A percentile compares a stretch with the other conserved stretches of the same genome.
Conservation (phyloP, 1,140 invertebrate genomes). For the Wasmannia auropunctata region DNA sequence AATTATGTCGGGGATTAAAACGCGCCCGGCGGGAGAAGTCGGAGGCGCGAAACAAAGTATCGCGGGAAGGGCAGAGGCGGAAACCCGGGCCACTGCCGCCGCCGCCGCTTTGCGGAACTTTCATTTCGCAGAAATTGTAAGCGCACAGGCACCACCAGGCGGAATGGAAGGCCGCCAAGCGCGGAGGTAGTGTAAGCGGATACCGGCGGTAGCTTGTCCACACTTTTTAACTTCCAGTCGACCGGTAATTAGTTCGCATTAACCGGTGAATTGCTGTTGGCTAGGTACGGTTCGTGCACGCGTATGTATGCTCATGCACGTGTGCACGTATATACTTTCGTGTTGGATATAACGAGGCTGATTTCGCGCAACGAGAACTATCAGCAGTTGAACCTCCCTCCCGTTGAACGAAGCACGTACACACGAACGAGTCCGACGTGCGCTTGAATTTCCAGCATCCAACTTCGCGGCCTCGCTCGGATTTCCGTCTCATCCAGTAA, state of each 20-base stretch:
- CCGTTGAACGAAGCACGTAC: conserved; percentile 36
- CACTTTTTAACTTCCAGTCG: conserved; percentile 82
- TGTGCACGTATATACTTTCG: not conserved
- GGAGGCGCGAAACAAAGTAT: conserved; percentile 45
- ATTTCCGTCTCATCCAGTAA: conserved; percentile 34
- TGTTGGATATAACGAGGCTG: conserved; percentile 28
- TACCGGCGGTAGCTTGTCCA: conserved; percentile 75
- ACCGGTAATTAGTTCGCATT: conserved; percentile 82
- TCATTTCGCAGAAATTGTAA: conserved; percentile 67
- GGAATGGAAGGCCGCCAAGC: conserved; percentile 26
- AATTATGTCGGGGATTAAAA: conserved; percentile 67
- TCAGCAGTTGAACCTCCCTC: conserved; percentile 23
- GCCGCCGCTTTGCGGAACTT: conserved; percentile 63
- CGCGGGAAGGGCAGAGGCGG: not conserved
- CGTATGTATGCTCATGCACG: not conserved
- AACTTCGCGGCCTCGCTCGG: conserved; percentile 45
- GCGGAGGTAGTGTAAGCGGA: conserved; percentile 33
- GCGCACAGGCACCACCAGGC: not conserved
- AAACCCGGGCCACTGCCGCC: conserved; percentile 4
- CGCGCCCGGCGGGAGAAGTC: not conserved
- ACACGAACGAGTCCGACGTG: conserved; percentile 32
- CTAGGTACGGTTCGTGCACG: not conserved
- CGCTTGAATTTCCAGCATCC: conserved; percentile 45
- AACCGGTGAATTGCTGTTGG: conserved; percentile 65
- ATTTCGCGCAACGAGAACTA: conserved; percentile 36